Evolutionary conservation across 2,888 invertebrate genomes (phyloP), one percentile per base, ranked within the genome.

Genomic region (Onthophagus sagittarius): DNA sequence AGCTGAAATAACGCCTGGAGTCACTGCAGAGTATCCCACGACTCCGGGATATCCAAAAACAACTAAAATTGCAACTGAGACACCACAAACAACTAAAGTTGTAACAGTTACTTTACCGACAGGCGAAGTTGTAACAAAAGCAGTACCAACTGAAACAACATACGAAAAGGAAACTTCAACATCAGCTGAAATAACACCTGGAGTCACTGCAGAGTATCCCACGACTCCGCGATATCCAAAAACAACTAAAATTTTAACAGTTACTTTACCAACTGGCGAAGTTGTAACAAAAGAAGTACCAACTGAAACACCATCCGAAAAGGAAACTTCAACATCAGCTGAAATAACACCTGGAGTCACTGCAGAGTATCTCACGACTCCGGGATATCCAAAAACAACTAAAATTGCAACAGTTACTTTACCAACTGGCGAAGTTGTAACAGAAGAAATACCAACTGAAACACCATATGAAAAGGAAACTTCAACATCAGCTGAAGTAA

Each of bases 351-450:
- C 31, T 1, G 69, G 32, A 32, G 14, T 33, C 2, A 69, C 53
- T 62, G 15, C 53, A 71, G 9, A 62, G 32, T 63, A 67, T 14
- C 13, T 13, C 31, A 69, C 15, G 39, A 70, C 70, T 53, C n/a
- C 15, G 5, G 69, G n/a, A 70, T 74, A 70, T 53, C 62, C 71
- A 33, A 64, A 32, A 15, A 73, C 63, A 73, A 71, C 72, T 13
- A 72, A 71, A 72, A 77, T 65, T 53, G 13, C 5, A 64, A 63
- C 70, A 62, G 33, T 64, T 15, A 63, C 39, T 31, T 23, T 31
- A 31, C 62, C 39, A 13, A 64, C 70, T 53, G 39, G 39, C 5
- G 39, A 53, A 53, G 39, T 53, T 53, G 39, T 53, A 7, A 53
- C 39, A 53, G 6, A 53, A 53, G 2, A 53, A 53, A 7, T 53